Percentiles rank a stretch among this genome's conserved stretches.
Conservation (phyloP, 2,888 invertebrate genomes). For the Catocala fraxini region DNA sequence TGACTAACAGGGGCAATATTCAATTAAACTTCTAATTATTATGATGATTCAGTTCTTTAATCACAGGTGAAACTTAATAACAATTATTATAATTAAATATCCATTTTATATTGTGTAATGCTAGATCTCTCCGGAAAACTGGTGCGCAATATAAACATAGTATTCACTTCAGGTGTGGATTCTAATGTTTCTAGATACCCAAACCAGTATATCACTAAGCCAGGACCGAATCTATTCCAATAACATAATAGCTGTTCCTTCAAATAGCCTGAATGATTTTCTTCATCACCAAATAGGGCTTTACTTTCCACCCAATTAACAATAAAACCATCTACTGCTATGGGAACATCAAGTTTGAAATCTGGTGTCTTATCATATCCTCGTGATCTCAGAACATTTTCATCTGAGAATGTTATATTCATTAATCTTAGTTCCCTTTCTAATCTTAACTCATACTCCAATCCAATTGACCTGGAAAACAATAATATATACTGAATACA, state of each 20-base stretch:
- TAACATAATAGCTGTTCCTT: conserved; percentile 96
- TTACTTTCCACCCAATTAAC: conserved; percentile 99
- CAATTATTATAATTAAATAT: conserved; percentile 40
- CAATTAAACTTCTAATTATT: too few relatives aligned
- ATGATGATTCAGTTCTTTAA: too few relatives aligned
- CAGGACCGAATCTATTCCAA: conserved; percentile 97
- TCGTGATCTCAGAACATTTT: conserved; percentile 92
- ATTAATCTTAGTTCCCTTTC: conserved; percentile 87
- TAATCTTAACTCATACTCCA: conserved; percentile 94
- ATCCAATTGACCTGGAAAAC: conserved; percentile 90
- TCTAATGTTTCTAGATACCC: conserved; percentile 92
- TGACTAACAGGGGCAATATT: too few relatives aligned
- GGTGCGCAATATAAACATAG: conserved; percentile 86
- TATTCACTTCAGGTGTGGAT: conserved; percentile 89
- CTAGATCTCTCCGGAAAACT: conserved; percentile 84
- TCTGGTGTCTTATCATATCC: conserved; percentile 99
- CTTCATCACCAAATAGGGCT: conserved; percentile 96
- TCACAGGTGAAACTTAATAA: too few relatives aligned
- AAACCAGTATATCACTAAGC: conserved; percentile 98
- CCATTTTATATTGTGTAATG: conserved; percentile 80
- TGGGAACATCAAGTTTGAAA: conserved; percentile 95
- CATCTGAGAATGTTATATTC: conserved; percentile 89
- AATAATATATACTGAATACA: conserved; percentile 2
- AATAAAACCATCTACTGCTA: conserved; percentile 94
- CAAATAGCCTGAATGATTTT: conserved; percentile 93